Base-by-base conservation (phyloP, 2,113 vertebrate genomes). In the Hypocryptadius cinnamomeus region DNA sequence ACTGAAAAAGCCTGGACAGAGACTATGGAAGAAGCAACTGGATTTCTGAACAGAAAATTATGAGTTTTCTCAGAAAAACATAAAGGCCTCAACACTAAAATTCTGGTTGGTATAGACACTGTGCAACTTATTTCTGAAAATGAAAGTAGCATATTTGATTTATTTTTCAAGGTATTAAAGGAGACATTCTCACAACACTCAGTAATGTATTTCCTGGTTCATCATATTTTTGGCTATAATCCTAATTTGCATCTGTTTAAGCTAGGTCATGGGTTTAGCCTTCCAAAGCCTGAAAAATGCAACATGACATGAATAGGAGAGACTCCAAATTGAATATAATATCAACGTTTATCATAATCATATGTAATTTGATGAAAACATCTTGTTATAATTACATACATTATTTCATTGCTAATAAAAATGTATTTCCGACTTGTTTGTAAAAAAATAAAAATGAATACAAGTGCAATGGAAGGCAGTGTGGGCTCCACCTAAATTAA, bases 371-470 rank as follows among this genome's bases (percentile, higher is more conserved):
- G 53, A 85, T 79, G 91, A 89, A 91, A 90, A 31, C 20, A 60
- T 50, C n/a, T 88, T 87, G 70, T 85, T 94, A 95, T 94, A 83
- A 90, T 95, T 96, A 84, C 91, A 95, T 87, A 96, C 39, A 95
- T 93, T 94, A 95, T 93, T 95, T 97, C 78, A 96, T 42, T 91
- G 93, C 54, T 97, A 96, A 97, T 97, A 92, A 89, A 96, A 96
- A 95, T 87, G 35, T 77, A 88, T 95, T 97, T 96, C 82, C 90
- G 51, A 71, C 72, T 95, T 91, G 80, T 92, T 95, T 88, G 31
- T 31, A 90, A 84, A 61, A 96, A 96, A 96, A 60, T 63, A 91
- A 53, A 91, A 90, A 70, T 40, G 14, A 94, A 79, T 93, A 83
- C 71, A 71, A 93, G 66, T 60, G 69, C 28, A 87, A 60, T 83